Percentiles rank a stretch among this genome's conserved stretches.
phyloP scores from a whole-genome alignment of 2,888 invertebrate genomes.

The Balanococcus diminutus region DNA sequence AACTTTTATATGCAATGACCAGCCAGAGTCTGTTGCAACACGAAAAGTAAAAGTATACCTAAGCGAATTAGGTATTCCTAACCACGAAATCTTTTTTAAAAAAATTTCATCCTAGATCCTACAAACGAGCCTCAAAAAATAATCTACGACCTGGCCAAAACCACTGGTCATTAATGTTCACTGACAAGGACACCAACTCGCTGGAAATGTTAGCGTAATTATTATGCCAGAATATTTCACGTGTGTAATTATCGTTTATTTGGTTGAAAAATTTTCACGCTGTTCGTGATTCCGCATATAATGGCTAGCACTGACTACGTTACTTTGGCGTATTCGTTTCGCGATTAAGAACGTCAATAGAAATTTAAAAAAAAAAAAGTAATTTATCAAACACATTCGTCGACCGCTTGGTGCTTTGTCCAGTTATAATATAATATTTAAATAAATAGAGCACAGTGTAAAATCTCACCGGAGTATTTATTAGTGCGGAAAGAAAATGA shows the following conservation, averaged over 20 bases:
- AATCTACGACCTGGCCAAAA: not conserved
- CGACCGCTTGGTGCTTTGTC: slow-evolving; percentile 12
- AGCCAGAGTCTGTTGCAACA: too few species aligned
- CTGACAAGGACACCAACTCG: slow-evolving; percentile 40
- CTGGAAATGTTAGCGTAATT: slow-evolving; percentile 32
- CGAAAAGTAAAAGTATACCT: not conserved
- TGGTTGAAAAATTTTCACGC: slow-evolving; percentile 42
- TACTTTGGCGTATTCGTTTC: slow-evolving; percentile 4
- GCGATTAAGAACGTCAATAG: not conserved
- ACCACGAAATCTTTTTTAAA: not conserved
- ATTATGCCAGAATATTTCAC: slow-evolving; percentile 38
- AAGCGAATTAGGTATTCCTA: not conserved
- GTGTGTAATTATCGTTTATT: slow-evolving; percentile 44
- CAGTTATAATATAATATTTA: slow-evolving; percentile 11
- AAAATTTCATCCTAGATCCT: not conserved
- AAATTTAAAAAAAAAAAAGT: slow-evolving; percentile 18
- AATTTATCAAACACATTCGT: slow-evolving; percentile 28
- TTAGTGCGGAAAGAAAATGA: not conserved
- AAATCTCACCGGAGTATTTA: slow-evolving; percentile 4
- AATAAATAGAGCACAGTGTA: slow-evolving; percentile 33
- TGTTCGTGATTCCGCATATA: slow-evolving; percentile 23
- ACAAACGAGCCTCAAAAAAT: slow-evolving; percentile 19
- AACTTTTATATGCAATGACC: not conserved
- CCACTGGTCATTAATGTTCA: slow-evolving; percentile 38
- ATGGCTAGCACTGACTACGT: not conserved